Evolutionary conservation across 2,888 invertebrate species (phyloP), one percentile per base, ranked within the genome.

Genomic region (Cremastinae sp.): DNA sequence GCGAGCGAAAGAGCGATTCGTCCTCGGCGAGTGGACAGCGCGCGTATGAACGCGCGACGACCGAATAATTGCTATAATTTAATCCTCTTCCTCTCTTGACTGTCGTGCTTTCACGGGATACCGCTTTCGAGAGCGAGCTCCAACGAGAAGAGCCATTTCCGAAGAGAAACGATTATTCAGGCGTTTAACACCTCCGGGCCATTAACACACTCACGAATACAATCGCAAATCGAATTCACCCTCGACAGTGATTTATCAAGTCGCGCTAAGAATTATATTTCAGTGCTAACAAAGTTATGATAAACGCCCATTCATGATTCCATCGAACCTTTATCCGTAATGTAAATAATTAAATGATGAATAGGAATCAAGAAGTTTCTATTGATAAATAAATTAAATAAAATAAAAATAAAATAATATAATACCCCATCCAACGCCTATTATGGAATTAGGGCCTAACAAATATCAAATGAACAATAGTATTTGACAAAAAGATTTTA

Each of bases 151-250:
- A 58, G 14, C 12, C 12, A 14, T 12, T 45, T 9, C 18, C 14
- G 14, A 7, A 7, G 47, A 2, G 7, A 18, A 16, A 47, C 47
- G 47, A 47, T 47, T 47, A 47, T 7, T 51, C 75, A 69, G 53
- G 58, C 18, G 73, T 47, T 73, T 73, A 69, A 76, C 75, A 72
- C 72, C 64, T 64, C 38, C 53, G 41, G 65, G 53, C 65, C 51
- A 20, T 69, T 47, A 41, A 18, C n/a, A 34, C n/a, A 7, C 18
- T 12, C 61, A 41, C 5, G 18, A 45, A 69, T 62, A 53, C 45
- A 20, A 72, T 69, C 59, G 58, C 18, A n/a, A 14, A 76, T 76
- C 73, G 58, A 59, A 59, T 47, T 59, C 34, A 38, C 28, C 61
- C 7, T 18, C 47, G 64, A 38, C 58, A 54, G 59, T 76, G 64